Evolutionary conservation across 2,888 invertebrate species (phyloP), one percentile per base, ranked within the genome.

Genomic region (Caenorhabditis macrosperma): DNA sequence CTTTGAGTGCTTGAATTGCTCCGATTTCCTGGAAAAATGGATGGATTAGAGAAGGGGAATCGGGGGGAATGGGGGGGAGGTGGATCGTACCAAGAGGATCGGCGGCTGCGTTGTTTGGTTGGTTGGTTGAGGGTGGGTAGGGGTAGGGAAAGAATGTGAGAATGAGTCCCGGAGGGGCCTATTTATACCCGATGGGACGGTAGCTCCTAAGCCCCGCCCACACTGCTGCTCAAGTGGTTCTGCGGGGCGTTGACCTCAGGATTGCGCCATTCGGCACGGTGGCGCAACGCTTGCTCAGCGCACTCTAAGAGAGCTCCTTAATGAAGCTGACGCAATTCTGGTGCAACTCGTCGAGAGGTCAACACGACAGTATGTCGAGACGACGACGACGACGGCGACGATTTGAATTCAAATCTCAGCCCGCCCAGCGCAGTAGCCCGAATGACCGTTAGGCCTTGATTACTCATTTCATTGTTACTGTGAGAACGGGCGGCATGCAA

Each of bases 1-100:
- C 95, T 91, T 97, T 98, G 88, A 99, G 92, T 0, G 97, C 95
- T 88, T 96, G 96, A 82, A 98, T 95, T 0, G 97, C 97, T 66
- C 95, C 96, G 85, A 99, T 97, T 91, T 96, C 95, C 79, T 94
- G 93, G 91, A n/a, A 87, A 85, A 71, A 61, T n/a, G 2, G 12
- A 33, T 7, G 12, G 26, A 35, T 54, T 30, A 15, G 30, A 33
- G 30, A 20, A 26, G 5, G 61, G 30, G 61, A 30, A n/a, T n/a
- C n/a, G n/a, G 12, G 20, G 24, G 22, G 44, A 60, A 26, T 28
- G 38, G 17, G 15, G n/a, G 35, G 52, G 50, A 46, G 63, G n/a
- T 28, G 17, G 20, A 38, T 5, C 38, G 38, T 38, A 38, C 38
- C 38, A 12, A 33, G n/a, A n/a, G n/a, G n/a, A n/a, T n/a, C n/a